phyloP scores from a whole-genome alignment of 2,113 vertebrate species.

The Aramus guarauna region DNA sequence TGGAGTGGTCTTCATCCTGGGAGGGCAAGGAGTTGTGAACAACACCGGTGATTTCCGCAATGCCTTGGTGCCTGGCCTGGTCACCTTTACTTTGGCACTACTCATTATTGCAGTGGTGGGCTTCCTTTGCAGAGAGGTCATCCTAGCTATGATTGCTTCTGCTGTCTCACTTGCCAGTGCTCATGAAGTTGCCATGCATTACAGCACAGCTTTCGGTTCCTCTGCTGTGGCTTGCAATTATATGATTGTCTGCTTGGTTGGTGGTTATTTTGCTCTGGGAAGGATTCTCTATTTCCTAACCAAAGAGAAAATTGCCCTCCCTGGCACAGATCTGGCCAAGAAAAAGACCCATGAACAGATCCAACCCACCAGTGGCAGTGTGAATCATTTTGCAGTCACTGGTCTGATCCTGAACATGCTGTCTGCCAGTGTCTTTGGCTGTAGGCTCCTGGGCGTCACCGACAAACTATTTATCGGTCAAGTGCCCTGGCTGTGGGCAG shows the following conservation, averaged over 20 bases:
- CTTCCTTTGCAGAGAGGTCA: constrained; percentile 63
- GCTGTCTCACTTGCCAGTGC: constrained; percentile 77
- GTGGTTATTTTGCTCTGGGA: constrained; percentile 78
- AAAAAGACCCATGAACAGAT: not conserved
- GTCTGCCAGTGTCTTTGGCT: constrained; percentile 79
- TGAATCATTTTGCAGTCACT: constrained; percentile 1
- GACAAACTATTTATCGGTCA: constrained; percentile 72
- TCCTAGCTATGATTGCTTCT: constrained; percentile 71
- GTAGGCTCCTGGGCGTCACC: constrained; percentile 80
- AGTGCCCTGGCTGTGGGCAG: constrained; percentile 87
- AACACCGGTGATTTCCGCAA: constrained; percentile 4
- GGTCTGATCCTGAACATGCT: constrained; percentile 83
- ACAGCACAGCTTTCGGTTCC: constrained; percentile 66
- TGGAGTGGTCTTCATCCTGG: constrained; percentile 78
- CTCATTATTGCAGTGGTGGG: constrained; percentile 72
- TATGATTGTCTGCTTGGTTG: constrained; percentile 74
- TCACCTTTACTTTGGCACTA: constrained; percentile 75
- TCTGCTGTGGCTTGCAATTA: constrained; percentile 81
- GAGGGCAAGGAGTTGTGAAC: constrained; percentile 66
- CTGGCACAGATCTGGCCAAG: constrained; percentile 62
- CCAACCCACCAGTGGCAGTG: not conserved
- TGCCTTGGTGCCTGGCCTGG: constrained; percentile 80
- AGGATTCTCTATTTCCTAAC: constrained; percentile 71
- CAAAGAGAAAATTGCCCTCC: constrained; percentile 57
- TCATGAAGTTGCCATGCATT: constrained; percentile 78